phyloP scores from a whole-genome alignment of 2,888 invertebrate genomes.

The Tenthredo notha region DNA sequence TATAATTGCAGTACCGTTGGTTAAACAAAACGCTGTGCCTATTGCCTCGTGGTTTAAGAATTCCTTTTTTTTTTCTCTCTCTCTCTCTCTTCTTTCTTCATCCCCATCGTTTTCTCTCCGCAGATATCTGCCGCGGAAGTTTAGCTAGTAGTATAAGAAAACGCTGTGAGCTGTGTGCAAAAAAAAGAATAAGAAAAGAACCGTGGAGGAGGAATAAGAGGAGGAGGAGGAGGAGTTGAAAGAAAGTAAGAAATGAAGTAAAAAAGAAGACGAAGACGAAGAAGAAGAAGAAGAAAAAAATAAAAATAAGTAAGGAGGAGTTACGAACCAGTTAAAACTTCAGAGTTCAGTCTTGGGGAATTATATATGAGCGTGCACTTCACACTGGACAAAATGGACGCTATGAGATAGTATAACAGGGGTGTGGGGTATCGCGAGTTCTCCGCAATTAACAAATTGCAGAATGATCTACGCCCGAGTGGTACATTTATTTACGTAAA shows the following conservation, averaged over 20 bases:
- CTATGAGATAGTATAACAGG: neutral
- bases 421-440: neutral
- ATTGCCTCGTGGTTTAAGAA: neutral
- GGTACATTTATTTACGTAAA: neutral
- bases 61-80: neutral
- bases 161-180: neutral
- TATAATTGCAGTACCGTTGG: neutral
- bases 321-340: conserved; percentile 48
- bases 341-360: conserved; percentile 35
- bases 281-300: neutral
- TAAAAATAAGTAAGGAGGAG: neutral
- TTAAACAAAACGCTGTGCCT: neutral
- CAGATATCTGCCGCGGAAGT: neutral
- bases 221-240: neutral
- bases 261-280: neutral
- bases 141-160: neutral
- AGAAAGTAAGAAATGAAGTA: neutral
- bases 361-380: conserved; percentile 46
- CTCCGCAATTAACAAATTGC: conserved; percentile 37
- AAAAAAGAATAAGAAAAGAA: neutral
- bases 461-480: conserved; percentile 17
- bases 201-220: neutral
- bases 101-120: neutral
- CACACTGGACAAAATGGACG: conserved; percentile 31
- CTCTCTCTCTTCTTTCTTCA: neutral